Base-by-base conservation (phyloP, 2,113 vertebrate genomes). In the Corvus moneduloides region DNA sequence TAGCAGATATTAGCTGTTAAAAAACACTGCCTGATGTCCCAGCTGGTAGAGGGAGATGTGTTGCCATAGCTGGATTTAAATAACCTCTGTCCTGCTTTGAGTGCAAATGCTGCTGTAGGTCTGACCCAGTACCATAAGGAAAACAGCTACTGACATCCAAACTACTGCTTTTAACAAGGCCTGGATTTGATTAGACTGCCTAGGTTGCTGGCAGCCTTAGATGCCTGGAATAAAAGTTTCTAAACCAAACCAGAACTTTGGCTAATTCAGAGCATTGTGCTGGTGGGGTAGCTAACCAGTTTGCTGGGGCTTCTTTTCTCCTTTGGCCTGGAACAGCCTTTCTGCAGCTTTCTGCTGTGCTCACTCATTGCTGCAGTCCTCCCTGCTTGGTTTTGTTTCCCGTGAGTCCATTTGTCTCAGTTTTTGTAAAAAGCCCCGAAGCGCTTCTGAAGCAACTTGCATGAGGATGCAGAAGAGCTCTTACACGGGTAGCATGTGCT, bases 181-280 rank as follows among this genome's bases (percentile, higher is more conserved):
- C 83, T 93, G 85, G 55, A 13, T 77, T 88, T 93, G 55, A 96
- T 97, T 93, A 93, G 46, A 1, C 58, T 83, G 90, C 86, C 56
- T 88, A 46, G 85, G 72, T 86, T 75, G 72, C 79, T 92, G 83
- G 88, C 88, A 95, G 73, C 72, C 72, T 86, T 78, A 86, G 72
- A 69, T 80, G 10, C 21, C 33, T 78, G 72, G 80, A 92, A 92
- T 93, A 81, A 94, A 93, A 95, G 86, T 96, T 95, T 71, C 80
- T 90, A 88, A 94, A 90, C 88, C 92, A 93, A 84, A 92, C 85
- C 88, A 94, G 89, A 63, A 7, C 6, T 85, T 41, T 67, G 86
- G 83, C 30, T 92, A 59, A 51, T 62, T 83, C 43, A 43, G 59
- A 33, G 64, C 26, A 59, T 78, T 93, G 87, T 72, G 56, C 81